phyloP scores from a whole-genome alignment of 2,113 vertebrate species.

The Mormyrus lacerda region DNA sequence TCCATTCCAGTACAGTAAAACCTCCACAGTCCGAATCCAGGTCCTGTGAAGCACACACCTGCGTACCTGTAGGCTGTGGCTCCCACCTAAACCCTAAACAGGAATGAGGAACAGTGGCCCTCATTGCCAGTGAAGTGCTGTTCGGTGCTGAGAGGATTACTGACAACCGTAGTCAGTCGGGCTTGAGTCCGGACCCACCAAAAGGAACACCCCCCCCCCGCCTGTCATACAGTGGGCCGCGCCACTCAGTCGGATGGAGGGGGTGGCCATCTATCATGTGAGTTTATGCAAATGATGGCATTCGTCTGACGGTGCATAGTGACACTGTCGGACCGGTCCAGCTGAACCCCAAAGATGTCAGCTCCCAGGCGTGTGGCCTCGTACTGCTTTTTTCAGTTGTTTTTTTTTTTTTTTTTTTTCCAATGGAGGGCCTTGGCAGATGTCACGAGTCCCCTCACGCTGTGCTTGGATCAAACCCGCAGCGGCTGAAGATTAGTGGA shows the following conservation, averaged over 20 bases:
- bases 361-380: constrained; percentile 37
- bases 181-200: background rate
- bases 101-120: background rate
- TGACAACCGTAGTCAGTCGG: background rate
- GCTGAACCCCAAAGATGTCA: constrained; percentile 57
- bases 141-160: constrained; percentile 2
- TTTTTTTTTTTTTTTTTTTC: constrained; percentile 25
- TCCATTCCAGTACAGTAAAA: background rate
- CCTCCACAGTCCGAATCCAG: background rate
- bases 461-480: constrained; percentile 41
- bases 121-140: background rate
- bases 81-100: background rate
- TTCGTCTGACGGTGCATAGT: constrained; percentile 22
- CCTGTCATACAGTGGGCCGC: background rate
- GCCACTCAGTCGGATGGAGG: background rate
- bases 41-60: background rate
- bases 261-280: constrained; percentile 8
- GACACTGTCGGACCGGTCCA: constrained; percentile 54
- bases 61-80: background rate
- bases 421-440: constrained; percentile 50
- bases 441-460: constrained; percentile 57
- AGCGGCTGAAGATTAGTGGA: constrained; percentile 29
- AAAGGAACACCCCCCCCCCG: background rate
- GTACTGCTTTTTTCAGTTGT: constrained; percentile 34
- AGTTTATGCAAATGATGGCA: constrained; percentile 20